Percentiles rank a stretch among this genome's conserved stretches.
Evolutionary conservation across 2,888 invertebrate species (phyloP).

Genomic region (Leptura quadrifasciata): DNA sequence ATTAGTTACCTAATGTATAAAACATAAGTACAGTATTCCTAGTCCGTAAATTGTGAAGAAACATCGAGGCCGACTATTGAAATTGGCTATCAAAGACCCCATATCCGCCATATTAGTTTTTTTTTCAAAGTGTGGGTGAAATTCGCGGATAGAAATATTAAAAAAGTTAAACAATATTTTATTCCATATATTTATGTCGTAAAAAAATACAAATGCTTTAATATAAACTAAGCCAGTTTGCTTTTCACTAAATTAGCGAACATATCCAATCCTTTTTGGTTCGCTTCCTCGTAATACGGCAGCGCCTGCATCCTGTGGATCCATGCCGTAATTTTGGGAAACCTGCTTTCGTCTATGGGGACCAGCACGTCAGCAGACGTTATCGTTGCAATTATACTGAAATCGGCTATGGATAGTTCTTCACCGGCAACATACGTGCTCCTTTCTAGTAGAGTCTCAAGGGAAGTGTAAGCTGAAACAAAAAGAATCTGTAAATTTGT

Average conservation of each 20-base stretch:
- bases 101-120: no score
- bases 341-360: constrained; percentile 67
- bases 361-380: constrained; percentile 72
- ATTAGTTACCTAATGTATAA: no score
- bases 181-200: no score
- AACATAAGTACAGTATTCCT: no score
- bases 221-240: constrained; percentile 35
- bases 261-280: constrained; percentile 50
- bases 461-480: constrained; percentile 64
- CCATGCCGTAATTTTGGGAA: constrained; percentile 64
- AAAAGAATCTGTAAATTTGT: not conserved
- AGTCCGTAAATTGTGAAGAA: no score
- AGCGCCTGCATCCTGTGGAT: constrained; percentile 49
- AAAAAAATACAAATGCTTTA: not conserved
- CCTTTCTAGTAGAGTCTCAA: constrained; percentile 70
- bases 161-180: no score
- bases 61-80: no score
- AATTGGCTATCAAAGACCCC: no score
- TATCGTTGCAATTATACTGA: constrained; percentile 72
- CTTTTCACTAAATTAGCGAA: constrained; percentile 42
- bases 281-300: constrained; percentile 53
- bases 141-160: no score
- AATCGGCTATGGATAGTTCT: constrained; percentile 71
- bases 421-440: constrained; percentile 70
- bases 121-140: no score